phyloP scores from a whole-genome alignment of 2,888 invertebrate species.

The Phorcus lineatus region DNA sequence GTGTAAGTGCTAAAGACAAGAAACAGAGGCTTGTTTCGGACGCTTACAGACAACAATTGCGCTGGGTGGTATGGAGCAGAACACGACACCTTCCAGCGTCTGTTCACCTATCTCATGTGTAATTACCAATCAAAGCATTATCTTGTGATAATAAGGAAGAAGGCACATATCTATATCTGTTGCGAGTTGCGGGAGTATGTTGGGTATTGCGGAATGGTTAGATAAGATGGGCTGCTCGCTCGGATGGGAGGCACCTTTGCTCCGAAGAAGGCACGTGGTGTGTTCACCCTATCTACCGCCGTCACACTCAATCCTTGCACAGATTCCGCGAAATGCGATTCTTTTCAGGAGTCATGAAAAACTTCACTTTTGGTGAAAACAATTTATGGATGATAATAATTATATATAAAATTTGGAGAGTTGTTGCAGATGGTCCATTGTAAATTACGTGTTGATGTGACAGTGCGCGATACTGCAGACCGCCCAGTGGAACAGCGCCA shows the following conservation, averaged over 20 bases:
- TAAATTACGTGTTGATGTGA: slow-evolving; percentile 10
- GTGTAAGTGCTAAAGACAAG: too few relatives aligned
- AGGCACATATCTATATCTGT: not conserved
- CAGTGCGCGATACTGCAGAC: not conserved
- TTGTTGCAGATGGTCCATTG: slow-evolving; percentile 8
- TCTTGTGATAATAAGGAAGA: slow-evolving; percentile 6
- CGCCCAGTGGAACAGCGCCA: not conserved
- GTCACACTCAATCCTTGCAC: not conserved
- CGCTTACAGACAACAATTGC: too few relatives aligned
- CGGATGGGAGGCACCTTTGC: not conserved
- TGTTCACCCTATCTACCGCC: not conserved
- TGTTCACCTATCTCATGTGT: not conserved
- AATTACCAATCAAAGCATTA: slow-evolving; percentile 18
- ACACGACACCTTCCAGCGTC: not conserved
- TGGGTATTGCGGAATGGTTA: not conserved
- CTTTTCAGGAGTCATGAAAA: not conserved
- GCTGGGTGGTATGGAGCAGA: too few relatives aligned
- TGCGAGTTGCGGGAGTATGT: not conserved
- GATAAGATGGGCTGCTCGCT: not conserved
- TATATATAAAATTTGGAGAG: not conserved
- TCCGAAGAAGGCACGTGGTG: not conserved
- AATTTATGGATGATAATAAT: slow-evolving; percentile 15
- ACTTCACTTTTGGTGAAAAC: slow-evolving; percentile 1
- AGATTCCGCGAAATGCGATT: not conserved
- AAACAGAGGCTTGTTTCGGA: too few relatives aligned